Percentiles rank a stretch among this genome's conserved stretches.
Evolutionary conservation across 2,888 invertebrate genomes (phyloP).

Genomic region (Archips crataeganus): DNA sequence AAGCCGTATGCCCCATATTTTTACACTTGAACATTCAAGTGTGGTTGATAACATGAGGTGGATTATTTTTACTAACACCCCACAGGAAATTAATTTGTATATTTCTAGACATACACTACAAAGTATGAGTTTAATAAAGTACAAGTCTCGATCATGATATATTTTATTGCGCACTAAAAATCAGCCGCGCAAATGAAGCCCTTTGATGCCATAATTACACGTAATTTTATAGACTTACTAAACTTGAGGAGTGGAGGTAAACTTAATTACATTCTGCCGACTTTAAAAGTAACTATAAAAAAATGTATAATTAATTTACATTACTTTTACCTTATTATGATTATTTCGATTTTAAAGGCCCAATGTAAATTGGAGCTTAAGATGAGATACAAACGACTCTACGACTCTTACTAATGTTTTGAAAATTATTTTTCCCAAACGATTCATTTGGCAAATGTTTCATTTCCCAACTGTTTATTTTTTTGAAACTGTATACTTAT

Average conservation of each 20-base stretch:
- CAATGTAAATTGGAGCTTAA: too few species aligned
- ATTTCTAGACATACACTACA: slow-evolving; percentile 1
- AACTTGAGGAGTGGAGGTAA: slow-evolving; percentile 3
- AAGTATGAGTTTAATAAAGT: slow-evolving; percentile 31
- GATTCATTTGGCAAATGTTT: too few species aligned
- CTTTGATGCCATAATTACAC: slow-evolving; percentile 2
- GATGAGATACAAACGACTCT: too few species aligned
- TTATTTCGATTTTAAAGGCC: too few species aligned
- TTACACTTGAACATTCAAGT: not conserved
- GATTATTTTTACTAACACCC: not conserved
- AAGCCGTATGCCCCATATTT: not conserved
- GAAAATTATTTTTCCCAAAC: too few species aligned
- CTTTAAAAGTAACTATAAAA: not conserved
- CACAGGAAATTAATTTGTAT: not conserved
- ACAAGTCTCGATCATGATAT: not conserved
- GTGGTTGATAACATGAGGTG: too few species aligned
- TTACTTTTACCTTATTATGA: too few species aligned
- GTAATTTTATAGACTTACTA: slow-evolving; percentile 6
- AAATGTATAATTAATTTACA: too few species aligned
- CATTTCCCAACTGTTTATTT: too few species aligned
- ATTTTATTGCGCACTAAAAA: slow-evolving; percentile 28
- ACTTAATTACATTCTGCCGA: not conserved
- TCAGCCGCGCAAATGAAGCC: not conserved
- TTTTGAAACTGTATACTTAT: too few species aligned
- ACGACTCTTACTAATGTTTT: too few species aligned